phyloP scores from a whole-genome alignment of 2,113 vertebrate species.

The Tyrannus savana region DNA sequence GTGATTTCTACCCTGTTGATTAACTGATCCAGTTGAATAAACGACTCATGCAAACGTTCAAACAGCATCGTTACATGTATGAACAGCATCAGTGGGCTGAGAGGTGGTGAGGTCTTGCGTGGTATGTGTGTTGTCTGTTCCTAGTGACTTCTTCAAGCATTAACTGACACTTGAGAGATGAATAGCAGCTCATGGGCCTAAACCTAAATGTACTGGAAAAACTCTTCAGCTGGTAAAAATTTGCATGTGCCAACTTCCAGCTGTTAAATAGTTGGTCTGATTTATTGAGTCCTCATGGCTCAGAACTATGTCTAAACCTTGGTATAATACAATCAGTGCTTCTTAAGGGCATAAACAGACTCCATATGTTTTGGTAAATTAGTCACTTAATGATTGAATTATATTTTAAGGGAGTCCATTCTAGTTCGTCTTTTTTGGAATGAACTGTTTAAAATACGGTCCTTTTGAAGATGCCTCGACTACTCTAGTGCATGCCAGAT shows the following conservation, averaged over 20 bases:
- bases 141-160: not conserved
- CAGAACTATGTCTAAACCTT: not conserved
- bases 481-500: constrained; percentile 3
- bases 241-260: not conserved
- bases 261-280: not conserved
- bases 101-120: not conserved
- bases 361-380: constrained; percentile 21
- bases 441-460: not conserved
- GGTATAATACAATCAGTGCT: constrained; percentile 29
- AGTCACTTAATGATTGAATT: not conserved
- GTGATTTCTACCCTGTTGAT: not conserved
- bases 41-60: not conserved
- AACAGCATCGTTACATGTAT: accelerated
- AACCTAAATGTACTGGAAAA: not conserved
- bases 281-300: not conserved
- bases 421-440: not conserved
- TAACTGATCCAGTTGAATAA: not conserved
- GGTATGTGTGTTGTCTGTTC: not conserved
- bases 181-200: not conserved
- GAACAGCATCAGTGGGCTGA: not conserved
- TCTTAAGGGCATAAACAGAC: not conserved
- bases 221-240: constrained; percentile 12
- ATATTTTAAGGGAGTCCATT: not conserved
- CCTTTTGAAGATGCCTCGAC: constrained; percentile 13
- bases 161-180: not conserved